Evolutionary conservation across 1,140 invertebrate genomes (phyloP).

Genomic region (Colletes gigas): DNA sequence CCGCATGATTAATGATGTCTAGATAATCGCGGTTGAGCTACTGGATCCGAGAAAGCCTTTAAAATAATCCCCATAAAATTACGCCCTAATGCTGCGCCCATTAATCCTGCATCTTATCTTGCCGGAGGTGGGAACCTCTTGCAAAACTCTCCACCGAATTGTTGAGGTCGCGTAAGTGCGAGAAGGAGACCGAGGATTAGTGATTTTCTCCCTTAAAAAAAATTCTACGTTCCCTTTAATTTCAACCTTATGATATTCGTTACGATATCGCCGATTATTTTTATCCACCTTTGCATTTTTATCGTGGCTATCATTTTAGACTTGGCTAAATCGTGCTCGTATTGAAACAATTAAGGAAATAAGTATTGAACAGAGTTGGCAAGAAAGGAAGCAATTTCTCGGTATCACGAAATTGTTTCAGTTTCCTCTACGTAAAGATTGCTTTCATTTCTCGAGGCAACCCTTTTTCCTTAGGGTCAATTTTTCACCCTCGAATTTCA

Average conservation of each 20-base stretch:
- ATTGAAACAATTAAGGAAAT: too few species aligned
- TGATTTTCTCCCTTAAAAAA: conserved; percentile 28
- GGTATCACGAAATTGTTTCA: too few species aligned
- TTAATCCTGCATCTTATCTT: conserved; percentile 70
- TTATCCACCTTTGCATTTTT: too few species aligned
- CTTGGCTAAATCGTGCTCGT: background rate
- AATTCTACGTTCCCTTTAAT: background rate
- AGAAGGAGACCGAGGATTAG: conserved; percentile 41
- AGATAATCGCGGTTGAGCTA: conserved; percentile 71
- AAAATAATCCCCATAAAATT: conserved; percentile 76
- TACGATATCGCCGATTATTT: background rate
- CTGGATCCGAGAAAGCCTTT: conserved; percentile 72
- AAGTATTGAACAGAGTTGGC: background rate
- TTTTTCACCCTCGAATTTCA: background rate
- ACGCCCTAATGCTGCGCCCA: conserved; percentile 70
- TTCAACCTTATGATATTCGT: background rate
- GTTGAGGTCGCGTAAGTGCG: conserved; percentile 28
- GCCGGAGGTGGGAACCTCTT: conserved; percentile 31
- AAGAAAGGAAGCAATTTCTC: background rate
- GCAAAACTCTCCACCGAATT: conserved; percentile 36
- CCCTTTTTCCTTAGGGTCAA: too few species aligned
- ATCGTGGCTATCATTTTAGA: background rate
- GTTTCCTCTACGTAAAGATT: too few species aligned
- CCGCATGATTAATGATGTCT: conserved; percentile 73
- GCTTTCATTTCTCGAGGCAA: too few species aligned